Evolutionary conservation across 2,888 invertebrate genomes (phyloP), one percentile per base, ranked within the genome.

Genomic region (Melanostoma mellinum): DNA sequence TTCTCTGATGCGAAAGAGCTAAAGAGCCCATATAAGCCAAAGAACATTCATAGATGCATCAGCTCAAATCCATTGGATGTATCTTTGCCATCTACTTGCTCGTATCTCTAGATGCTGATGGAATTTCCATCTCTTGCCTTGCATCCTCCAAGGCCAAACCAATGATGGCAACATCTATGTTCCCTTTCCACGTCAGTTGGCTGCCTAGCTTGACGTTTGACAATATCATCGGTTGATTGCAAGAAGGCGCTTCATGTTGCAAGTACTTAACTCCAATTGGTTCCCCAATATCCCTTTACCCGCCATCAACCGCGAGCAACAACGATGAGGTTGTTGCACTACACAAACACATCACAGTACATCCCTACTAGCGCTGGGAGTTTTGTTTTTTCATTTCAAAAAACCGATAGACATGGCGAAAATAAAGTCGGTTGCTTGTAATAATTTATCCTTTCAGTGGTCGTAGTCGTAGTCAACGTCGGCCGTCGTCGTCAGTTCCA

Each of bases 391-490:
- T 20, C 20, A 20, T 20, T 20, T 20, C 20, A 20, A 42, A 53
- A 50, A 42, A 33, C 50, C 63, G 8, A 38, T 32, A 69, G 35
- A n/a, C n/a, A 42, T 50, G 46, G 50, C 50, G 68, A 52, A 69
- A 69, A 76, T 69, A 63, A 60, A 67, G 79, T 68, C 50, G 68
- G 68, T 79, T 79, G 68, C 42, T n/a, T 67, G 78, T 69, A 73
- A 78, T 82, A 82, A 82, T 73, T 82, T 78, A 82, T 82, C 82
- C 78, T 73, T 82, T 78, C 78, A 82, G 78, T 20, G 20, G 20
- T 20, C 20, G 20, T 20, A 20, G 20, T 20, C 20, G 20, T 20
- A 20, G 20, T 20, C 20, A 20, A 20, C 20, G 20, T 20, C 20
- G 20, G 20, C 20, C 20, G 20, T 73, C 73, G 78, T 78, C 78